Percentiles rank a stretch among this genome's conserved stretches.
Evolutionary conservation across 2,797 vertebrate species (phyloP).

Genomic region (Hephaestus fuliginosus): DNA sequence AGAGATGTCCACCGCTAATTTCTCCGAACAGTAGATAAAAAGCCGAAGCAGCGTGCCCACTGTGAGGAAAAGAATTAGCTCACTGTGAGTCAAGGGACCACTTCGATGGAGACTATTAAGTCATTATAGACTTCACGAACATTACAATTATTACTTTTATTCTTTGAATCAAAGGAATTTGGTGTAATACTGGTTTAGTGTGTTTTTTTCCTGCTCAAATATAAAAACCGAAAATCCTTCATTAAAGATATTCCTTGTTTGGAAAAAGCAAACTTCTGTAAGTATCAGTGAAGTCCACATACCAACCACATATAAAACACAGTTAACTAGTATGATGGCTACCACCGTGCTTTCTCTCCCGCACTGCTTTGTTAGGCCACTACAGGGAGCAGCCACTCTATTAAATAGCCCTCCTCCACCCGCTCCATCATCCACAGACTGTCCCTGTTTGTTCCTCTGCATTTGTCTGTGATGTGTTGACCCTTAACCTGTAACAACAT

Average conservation of each 20-base stretch:
- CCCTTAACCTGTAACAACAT: constrained; percentile 57
- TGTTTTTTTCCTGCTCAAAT: constrained; percentile 3
- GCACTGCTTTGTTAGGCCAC: constrained; percentile 28
- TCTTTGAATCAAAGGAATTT: constrained; percentile 18
- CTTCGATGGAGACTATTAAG: constrained; percentile 11
- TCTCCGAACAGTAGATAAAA: constrained; percentile 36
- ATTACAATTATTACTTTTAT: constrained; percentile 4
- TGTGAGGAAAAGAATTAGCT: constrained; percentile 27
- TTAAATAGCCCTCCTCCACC: constrained; percentile 26
- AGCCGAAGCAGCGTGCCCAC: constrained; percentile 27
- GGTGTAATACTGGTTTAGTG: not conserved
- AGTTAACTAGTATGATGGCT: constrained; percentile 39
- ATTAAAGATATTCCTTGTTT: constrained; percentile 25
- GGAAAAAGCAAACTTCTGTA: constrained; percentile 11
- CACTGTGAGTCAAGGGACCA: constrained; percentile 12
- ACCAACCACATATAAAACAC: constrained; percentile 32
- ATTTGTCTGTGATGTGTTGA: constrained; percentile 59
- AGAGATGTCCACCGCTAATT: constrained; percentile 29
- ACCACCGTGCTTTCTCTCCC: constrained; percentile 26
- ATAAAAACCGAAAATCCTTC: constrained; percentile 2
- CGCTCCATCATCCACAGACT: constrained; percentile 44
- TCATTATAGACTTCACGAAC: not conserved
- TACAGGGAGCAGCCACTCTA: constrained; percentile 34
- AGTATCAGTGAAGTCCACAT: constrained; percentile 12
- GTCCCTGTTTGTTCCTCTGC: constrained; percentile 46